phyloP scores from a whole-genome alignment of 2,888 invertebrate genomes.

The Teleogryllus oceanicus region DNA sequence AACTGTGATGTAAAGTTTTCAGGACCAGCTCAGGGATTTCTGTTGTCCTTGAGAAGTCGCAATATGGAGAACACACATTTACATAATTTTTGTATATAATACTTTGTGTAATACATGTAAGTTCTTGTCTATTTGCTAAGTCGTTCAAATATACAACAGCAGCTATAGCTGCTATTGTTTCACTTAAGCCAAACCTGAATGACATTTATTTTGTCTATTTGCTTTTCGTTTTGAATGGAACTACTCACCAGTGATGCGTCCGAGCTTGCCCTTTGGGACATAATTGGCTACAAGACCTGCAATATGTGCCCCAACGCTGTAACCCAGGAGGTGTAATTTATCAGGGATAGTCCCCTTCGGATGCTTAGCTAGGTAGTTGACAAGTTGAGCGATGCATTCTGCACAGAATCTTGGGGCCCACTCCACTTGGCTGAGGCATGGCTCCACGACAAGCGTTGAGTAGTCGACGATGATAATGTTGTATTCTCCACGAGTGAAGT shows the following conservation, averaged over 20 bases:
- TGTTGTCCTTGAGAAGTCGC: too few species aligned
- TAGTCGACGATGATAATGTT: slow-evolving; percentile 88
- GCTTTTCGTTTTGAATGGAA: background rate
- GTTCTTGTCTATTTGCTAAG: too few species aligned
- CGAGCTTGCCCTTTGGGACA: slow-evolving; percentile 68
- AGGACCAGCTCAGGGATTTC: too few species aligned
- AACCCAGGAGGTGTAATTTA: slow-evolving; percentile 75
- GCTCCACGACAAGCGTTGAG: slow-evolving; percentile 72
- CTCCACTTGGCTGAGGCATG: slow-evolving; percentile 70
- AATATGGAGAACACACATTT: too few species aligned
- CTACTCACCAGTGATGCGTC: slow-evolving; percentile 70
- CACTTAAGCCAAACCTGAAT: too few species aligned
- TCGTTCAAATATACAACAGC: too few species aligned
- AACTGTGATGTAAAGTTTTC: too few species aligned
- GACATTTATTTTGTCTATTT: background rate
- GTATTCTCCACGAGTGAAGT: slow-evolving; percentile 74
- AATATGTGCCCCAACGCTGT: slow-evolving; percentile 84
- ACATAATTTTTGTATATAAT: too few species aligned
- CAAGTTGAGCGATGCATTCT: slow-evolving; percentile 75
- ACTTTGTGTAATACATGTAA: too few species aligned
- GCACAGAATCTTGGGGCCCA: slow-evolving; percentile 54
- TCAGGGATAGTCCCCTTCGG: slow-evolving; percentile 73
- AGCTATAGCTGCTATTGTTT: too few species aligned
- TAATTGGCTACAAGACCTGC: slow-evolving; percentile 79
- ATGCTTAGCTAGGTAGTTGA: slow-evolving; percentile 73